phyloP scores from a whole-genome alignment of 2,888 invertebrate genomes.

The Dromius quadrimaculatus region DNA sequence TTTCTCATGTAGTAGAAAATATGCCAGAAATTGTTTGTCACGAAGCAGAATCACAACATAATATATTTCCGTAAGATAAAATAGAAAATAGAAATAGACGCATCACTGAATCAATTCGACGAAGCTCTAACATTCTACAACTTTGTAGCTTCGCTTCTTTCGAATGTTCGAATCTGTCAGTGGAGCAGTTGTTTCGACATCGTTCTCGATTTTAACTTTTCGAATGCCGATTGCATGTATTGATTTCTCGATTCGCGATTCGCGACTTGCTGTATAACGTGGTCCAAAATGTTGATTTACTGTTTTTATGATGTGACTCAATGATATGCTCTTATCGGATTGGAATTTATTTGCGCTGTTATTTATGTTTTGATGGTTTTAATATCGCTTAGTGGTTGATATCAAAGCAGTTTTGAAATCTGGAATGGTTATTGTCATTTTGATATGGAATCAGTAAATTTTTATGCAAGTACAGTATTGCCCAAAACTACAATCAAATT shows the following conservation, averaged over 20 bases:
- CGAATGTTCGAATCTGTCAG: slow-evolving; percentile 28
- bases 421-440: slow-evolving; percentile 5
- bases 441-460: too few relatives aligned
- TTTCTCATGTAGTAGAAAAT: slow-evolving; percentile 22
- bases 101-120: slow-evolving; percentile 34
- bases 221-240: slow-evolving; percentile 32
- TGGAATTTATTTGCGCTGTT: slow-evolving; percentile 21
- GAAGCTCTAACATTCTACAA: slow-evolving; percentile 3
- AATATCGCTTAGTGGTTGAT: slow-evolving; percentile 19
- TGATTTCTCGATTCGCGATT: slow-evolving; percentile 24
- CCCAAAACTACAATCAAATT: too few relatives aligned
- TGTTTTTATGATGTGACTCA: slow-evolving; percentile 28
- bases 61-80: slow-evolving; percentile 31
- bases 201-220: slow-evolving; percentile 39
- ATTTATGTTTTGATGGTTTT: slow-evolving; percentile 18
- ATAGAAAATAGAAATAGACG: slow-evolving; percentile 27
- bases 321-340: slow-evolving; percentile 32
- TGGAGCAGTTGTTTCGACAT: slow-evolving; percentile 28
- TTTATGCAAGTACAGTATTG: too few relatives aligned
- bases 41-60: slow-evolving; percentile 19
- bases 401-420: slow-evolving; percentile 13
- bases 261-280: background rate
- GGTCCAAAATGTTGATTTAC: slow-evolving; percentile 31
- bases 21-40: slow-evolving; percentile 35
- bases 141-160: background rate